Evolutionary conservation across 2,113 vertebrate genomes (phyloP), one percentile per base, ranked within the genome.

Genomic region (Muntiacus reevesi): DNA sequence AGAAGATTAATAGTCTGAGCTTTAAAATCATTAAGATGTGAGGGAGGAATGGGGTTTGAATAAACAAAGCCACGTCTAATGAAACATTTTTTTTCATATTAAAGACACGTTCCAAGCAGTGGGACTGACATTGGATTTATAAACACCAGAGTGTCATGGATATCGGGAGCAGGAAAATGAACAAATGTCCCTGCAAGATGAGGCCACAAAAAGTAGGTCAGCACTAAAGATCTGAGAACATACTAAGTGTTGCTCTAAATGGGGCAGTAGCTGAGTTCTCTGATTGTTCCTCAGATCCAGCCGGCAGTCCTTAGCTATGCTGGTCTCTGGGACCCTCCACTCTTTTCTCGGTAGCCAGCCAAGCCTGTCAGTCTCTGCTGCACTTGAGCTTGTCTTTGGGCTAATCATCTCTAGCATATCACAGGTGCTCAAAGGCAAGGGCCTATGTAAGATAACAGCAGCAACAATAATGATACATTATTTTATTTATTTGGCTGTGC

Each of bases 1-100:
- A 93, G 96, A 95, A 97, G 96, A 96, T 97, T 98, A 98, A 97
- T 97, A 93, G 64, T 74, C 64, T 21, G 45, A 89, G 89, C 94
- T 98, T 98, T 94, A 94, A 97, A 97, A 91, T 95, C 96, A 97
- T 96, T 96, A 97, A 59, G 83, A 97, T 95, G 59, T 92, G 94
- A 97, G 45, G 54, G 59, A 94, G 9, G 84, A 94, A 96, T 62
- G 82, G 94, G 62, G n/a, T 94, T 94, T 64, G 87, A 97, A 93
- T 92, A 95, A 97, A 97, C 95, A 97, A 98, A 97, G 64, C 54
- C 88, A 85, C 50, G 40, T 89, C 83, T 95, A 87, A 95, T 95
- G 89, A 95, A 95, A 96, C 87, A 84, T 82, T 62, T 67, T 67
- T 88, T 90, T 84, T 74, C 3, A 50, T 97, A 89, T 95, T 93